phyloP scores from a whole-genome alignment of 2,113 vertebrate genomes.

The Trachemys scripta region DNA sequence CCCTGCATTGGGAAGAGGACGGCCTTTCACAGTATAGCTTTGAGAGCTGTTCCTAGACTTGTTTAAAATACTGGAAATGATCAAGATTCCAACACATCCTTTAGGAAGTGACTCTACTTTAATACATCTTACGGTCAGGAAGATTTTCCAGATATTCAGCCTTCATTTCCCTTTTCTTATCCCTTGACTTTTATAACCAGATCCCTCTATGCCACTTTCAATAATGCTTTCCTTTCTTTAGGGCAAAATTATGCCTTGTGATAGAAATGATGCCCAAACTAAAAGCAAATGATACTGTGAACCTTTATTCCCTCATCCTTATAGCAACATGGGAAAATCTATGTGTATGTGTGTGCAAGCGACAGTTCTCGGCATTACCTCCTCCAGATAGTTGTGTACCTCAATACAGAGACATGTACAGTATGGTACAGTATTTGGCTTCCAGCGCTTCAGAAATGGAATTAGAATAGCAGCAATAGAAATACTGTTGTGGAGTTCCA shows the following conservation, averaged over 20 bases:
- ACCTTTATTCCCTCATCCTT: background rate
- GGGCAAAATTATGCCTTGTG: background rate
- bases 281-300: background rate
- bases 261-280: accelerated
- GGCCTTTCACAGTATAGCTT: background rate
- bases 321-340: background rate
- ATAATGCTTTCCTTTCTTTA: background rate
- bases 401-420: background rate
- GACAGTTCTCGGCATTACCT: background rate
- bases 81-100: background rate
- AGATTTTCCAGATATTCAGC: background rate
- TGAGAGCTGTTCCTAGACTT: accelerated
- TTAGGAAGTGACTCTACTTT: background rate
- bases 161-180: background rate
- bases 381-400: background rate
- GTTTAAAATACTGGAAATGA: background rate
- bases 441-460: background rate
- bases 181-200: background rate
- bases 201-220: background rate
- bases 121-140: background rate
- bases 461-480: background rate
- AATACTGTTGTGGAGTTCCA: background rate
- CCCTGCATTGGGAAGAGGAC: too few relatives aligned
- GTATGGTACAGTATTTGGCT: background rate
- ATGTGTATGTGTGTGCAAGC: accelerated